Base-by-base conservation (phyloP, 2,113 vertebrate species). In the Lampris incognitus region DNA sequence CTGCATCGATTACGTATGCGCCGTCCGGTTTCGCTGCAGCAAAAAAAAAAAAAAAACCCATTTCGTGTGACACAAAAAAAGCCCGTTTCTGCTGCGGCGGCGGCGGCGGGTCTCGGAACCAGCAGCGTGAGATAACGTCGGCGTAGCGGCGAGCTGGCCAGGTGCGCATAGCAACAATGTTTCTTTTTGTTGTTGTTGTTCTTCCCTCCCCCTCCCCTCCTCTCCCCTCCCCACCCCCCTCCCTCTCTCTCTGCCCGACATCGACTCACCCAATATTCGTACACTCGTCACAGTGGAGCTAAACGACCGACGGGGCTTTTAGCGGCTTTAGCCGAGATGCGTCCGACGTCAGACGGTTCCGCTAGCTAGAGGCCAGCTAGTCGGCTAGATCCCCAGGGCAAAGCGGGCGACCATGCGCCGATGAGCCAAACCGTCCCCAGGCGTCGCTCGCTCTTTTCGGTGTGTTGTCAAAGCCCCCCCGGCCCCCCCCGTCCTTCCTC, bases 221-320 rank as follows among this genome's bases (percentile, higher is more conserved):
- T 4, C 38, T 4, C 13, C 24, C 24, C 24, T n/a, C n/a, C n/a
- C n/a, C n/a, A n/a, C 24, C 24, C 24, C 24, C 24, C 0, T 0
- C 24, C 24, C 24, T 24, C 24, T 24, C 24, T 24, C 24, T 24
- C 24, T 24, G 24, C 24, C 38, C 42, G 8, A 49, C 5, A 37
- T 76, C 1, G 52, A 81, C 93, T 90, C 42, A 94, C 93, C 92
- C 88, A 75, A 78, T 52, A 24, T n/a, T 4, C 66, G 44, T 13
- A 59, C 24, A 24, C 72, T 78, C 9, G 48, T 74, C 8, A 2
- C 44, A 41, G 60, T 1, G 66, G 4, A 8, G n/a, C 0, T 9
- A 55, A 4, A 64, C 4, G n/a, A 3, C 11, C 72, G 65, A 66
- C 66, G 72, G 48, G 2, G 24, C 24, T 24, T 24, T 24, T 24